These are phyloP conservation scores for Vidua macroura DNA, from an alignment of 2,113 vertebrate genomes.

Conservation along the genomic window DNA sequence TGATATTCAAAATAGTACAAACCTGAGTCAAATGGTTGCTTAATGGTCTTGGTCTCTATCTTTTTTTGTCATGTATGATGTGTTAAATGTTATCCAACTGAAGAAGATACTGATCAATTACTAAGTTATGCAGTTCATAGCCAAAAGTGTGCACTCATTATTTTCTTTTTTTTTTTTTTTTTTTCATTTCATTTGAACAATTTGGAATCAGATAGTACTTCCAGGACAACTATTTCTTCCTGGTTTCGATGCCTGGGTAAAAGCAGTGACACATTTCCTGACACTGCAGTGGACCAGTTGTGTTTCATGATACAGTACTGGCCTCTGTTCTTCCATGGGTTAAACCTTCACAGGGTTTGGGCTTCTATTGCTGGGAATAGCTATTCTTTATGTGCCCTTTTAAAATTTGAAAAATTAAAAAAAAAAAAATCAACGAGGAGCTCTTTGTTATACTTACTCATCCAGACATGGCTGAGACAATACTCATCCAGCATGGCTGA, in stretches of 20 bases:
- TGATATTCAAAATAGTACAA: not conserved
- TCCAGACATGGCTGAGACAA: not conserved
- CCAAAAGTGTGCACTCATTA: not conserved
- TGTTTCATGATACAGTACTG: not conserved
- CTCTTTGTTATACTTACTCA: not conserved
- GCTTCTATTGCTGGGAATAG: not conserved
- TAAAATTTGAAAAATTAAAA: not conserved
- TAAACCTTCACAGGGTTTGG: not conserved
- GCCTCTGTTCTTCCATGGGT: not conserved
- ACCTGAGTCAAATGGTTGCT: not conserved
- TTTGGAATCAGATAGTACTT: not conserved
- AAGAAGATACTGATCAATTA: not conserved
- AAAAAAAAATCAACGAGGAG: not conserved
- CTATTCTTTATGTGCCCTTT: not conserved
- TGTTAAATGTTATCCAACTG: not conserved
- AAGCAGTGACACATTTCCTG: not conserved
- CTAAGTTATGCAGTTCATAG: not conserved
- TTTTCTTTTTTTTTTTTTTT: not conserved
- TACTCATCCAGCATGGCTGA: fast-evolving
- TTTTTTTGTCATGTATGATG: not conserved
- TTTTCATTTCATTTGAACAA: not conserved
- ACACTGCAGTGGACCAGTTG: fast-evolving
- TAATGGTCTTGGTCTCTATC: not conserved
- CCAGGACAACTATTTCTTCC: not conserved
- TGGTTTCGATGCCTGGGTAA: not conserved